These are phyloP conservation scores for Aproaerema taeniolella DNA, from an alignment of 2,888 invertebrate genomes.

Conservation along the genomic window DNA sequence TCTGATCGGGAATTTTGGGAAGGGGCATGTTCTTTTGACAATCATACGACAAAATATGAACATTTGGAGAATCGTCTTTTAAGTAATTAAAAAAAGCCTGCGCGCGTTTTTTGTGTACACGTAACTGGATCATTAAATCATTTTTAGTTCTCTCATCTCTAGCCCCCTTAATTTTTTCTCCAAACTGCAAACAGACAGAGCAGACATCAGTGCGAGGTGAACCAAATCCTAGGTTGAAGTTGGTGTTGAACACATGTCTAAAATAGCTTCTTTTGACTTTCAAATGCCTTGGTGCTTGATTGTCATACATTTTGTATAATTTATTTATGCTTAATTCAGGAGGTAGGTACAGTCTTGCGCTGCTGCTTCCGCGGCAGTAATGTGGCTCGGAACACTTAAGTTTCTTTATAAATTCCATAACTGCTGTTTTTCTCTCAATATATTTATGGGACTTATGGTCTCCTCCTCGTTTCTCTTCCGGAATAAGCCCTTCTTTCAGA, in stretches of 20 bases:
- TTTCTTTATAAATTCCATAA: background rate
- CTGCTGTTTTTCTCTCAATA: background rate
- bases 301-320: background rate
- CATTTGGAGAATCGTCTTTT: background rate
- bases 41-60: constrained; percentile 15
- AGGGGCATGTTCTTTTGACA: constrained; percentile 5
- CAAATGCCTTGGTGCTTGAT: too few species aligned
- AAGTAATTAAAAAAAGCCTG: constrained; percentile 6
- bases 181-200: background rate
- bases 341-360: background rate
- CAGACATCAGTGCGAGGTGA: background rate
- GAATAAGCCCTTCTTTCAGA: background rate
- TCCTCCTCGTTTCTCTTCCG: background rate
- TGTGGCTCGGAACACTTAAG: background rate
- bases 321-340: background rate
- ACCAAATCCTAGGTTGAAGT: background rate
- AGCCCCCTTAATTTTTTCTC: background rate
- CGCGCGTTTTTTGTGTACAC: background rate
- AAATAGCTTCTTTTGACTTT: background rate
- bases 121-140: background rate
- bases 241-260: background rate
- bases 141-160: background rate
- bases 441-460: background rate
- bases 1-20: constrained; percentile 1
- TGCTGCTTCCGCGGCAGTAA: background rate